Evolutionary conservation across 2,113 vertebrate species (phyloP).

Genomic region (Labrus mixtus): DNA sequence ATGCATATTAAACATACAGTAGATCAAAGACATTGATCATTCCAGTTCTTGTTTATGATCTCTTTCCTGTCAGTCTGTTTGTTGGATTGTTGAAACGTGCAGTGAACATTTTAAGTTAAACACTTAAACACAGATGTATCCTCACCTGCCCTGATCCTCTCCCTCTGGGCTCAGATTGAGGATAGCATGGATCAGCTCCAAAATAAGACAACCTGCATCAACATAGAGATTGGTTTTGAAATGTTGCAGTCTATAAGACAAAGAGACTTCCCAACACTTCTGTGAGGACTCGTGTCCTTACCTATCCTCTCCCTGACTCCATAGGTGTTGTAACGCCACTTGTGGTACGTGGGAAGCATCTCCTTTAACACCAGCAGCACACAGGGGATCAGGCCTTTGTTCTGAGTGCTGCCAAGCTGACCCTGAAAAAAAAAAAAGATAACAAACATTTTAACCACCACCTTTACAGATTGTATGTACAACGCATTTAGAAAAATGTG

Average conservation of each 20-base stretch:
- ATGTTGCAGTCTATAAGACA: background rate
- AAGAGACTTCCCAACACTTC: background rate
- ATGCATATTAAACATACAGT: too few relatives aligned
- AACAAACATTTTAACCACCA: background rate
- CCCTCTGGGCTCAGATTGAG: slow-evolving; percentile 94
- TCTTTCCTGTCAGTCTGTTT: too few relatives aligned
- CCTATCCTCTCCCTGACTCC: slow-evolving; percentile 94
- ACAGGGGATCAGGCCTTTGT: slow-evolving; percentile 94
- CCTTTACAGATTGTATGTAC: background rate
- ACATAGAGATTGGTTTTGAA: slow-evolving; percentile 7
- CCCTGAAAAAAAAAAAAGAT: slow-evolving; percentile 81
- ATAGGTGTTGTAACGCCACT: slow-evolving; percentile 95
- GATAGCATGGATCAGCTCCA: slow-evolving; percentile 96
- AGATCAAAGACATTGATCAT: too few relatives aligned
- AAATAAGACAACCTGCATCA: slow-evolving; percentile 90
- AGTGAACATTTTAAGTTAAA: too few relatives aligned
- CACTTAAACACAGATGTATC: background rate
- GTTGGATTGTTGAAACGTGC: too few relatives aligned
- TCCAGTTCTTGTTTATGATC: too few relatives aligned
- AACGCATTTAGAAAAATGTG: background rate
- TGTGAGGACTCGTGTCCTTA: slow-evolving; percentile 67
- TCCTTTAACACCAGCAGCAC: slow-evolving; percentile 96
- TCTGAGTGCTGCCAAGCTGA: slow-evolving; percentile 96
- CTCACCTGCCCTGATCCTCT: slow-evolving; percentile 90
- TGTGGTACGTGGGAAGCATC: slow-evolving; percentile 97